Evolutionary conservation across 2,888 invertebrate genomes (phyloP).

Genomic region (Disparrhopalites patrizii): DNA sequence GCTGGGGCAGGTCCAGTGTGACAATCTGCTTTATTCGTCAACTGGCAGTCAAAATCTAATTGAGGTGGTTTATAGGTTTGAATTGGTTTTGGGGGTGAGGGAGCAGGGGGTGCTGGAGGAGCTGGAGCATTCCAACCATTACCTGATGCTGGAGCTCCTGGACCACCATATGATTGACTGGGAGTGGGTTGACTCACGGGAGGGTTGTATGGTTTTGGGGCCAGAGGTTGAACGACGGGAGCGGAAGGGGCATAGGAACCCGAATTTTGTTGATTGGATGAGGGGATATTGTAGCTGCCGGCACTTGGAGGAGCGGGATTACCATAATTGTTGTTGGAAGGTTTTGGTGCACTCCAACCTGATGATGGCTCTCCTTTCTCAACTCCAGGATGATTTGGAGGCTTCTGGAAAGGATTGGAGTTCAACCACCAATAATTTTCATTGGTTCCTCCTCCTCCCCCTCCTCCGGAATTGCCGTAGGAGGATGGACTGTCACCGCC

Average conservation of each 20-base stretch:
- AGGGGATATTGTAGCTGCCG: not conserved
- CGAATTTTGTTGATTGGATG: slow-evolving; percentile 4
- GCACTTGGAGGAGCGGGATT: not conserved
- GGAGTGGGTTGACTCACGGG: slow-evolving; percentile 3
- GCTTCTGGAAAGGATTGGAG: slow-evolving; percentile 44
- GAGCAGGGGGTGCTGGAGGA: not conserved
- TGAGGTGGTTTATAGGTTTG: slow-evolving; percentile 15
- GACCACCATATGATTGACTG: slow-evolving; percentile 5
- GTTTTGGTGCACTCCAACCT: not conserved
- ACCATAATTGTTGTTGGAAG: slow-evolving; percentile 8
- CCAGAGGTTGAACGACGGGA: not conserved
- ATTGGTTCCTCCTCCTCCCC: slow-evolving; percentile 5
- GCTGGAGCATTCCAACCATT: slow-evolving; percentile 2
- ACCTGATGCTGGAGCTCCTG: not conserved
- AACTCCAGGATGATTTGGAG: slow-evolving; percentile 46
- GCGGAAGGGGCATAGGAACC: not conserved
- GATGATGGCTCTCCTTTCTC: slow-evolving; percentile 26
- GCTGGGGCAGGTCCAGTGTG: slow-evolving; percentile 7
- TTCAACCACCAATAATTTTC: slow-evolving; percentile 42
- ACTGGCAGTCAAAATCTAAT: slow-evolving; percentile 20
- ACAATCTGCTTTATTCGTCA: slow-evolving; percentile 30
- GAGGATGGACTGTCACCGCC: slow-evolving; percentile 1
- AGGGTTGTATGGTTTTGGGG: not conserved
- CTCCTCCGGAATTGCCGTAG: slow-evolving; percentile 4
- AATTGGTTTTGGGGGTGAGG: not conserved